These are phyloP conservation scores for Tubulanus polymorphus DNA, from an alignment of 2,888 invertebrate species.

Conservation along the genomic window DNA sequence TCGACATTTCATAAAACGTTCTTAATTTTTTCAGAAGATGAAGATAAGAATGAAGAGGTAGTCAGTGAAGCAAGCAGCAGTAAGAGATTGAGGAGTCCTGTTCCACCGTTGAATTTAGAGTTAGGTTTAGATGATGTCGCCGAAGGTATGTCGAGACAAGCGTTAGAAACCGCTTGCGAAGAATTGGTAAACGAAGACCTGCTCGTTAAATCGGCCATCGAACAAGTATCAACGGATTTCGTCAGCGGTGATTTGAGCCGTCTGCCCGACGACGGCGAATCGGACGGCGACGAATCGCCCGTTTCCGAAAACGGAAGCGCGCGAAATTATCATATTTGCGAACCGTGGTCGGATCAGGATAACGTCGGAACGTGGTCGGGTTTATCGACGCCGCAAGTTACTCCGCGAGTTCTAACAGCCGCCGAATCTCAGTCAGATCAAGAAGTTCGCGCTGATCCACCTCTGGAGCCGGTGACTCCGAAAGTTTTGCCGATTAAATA, in stretches of 20 bases:
- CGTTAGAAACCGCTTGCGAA: not conserved
- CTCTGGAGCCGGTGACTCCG: not conserved
- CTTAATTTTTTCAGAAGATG: no score
- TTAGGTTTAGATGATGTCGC: not conserved
- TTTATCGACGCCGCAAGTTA: not conserved
- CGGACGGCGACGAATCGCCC: not conserved
- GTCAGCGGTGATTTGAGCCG: not conserved
- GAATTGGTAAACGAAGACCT: not conserved
- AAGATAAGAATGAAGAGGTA: no score
- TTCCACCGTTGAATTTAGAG: no score
- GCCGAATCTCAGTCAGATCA: not conserved
- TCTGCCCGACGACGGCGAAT: not conserved
- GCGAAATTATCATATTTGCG: not conserved
- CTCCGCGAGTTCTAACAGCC: no score
- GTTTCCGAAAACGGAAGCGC: not conserved
- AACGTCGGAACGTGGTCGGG: not conserved
- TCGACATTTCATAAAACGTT: no score
- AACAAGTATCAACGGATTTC: not conserved
- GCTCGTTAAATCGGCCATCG: not conserved
- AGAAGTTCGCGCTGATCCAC: not conserved
- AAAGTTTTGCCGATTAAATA: not conserved
- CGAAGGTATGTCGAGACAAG: not conserved
- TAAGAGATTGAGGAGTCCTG: no score
- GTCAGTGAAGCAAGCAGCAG: no score
- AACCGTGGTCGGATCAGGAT: constrained; percentile 2